A percentile compares a stretch with the other conserved stretches of the same genome.
These are phyloP conservation scores for Harpalus rufipes DNA, from an alignment of 2,888 invertebrate genomes.

Conservation along the genomic window DNA sequence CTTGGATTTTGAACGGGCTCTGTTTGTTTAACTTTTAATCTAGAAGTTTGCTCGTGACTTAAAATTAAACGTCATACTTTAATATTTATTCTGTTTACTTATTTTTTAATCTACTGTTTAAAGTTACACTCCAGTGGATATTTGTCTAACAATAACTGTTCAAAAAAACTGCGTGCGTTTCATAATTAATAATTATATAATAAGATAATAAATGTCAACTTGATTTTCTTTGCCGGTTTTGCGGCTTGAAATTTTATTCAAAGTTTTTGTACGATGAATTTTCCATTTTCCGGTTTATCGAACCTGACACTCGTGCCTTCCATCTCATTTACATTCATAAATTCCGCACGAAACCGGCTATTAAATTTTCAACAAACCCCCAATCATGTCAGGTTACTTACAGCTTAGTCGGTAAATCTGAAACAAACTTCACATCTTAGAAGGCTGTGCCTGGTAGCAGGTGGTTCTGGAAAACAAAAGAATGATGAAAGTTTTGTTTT, in stretches of 20 bases:
- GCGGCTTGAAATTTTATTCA: slow-evolving; percentile 16
- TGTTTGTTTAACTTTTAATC: too few relatives aligned
- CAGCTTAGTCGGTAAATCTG: slow-evolving; percentile 6
- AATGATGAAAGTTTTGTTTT: not conserved
- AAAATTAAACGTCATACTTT: too few relatives aligned
- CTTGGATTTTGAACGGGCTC: too few relatives aligned
- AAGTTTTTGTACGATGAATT: not conserved
- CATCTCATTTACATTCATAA: slow-evolving; percentile 39
- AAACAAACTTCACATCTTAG: slow-evolving; percentile 7
- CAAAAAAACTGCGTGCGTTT: too few relatives aligned
- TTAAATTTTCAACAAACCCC: slow-evolving; percentile 40
- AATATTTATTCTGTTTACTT: too few relatives aligned
- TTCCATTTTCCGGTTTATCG: slow-evolving; percentile 42
- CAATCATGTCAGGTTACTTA: slow-evolving; percentile 23
- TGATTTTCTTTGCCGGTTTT: not conserved
- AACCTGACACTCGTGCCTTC: slow-evolving; percentile 21
- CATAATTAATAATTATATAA: too few relatives aligned
- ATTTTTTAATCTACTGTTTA: too few relatives aligned
- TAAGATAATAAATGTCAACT: not conserved
- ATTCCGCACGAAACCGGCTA: slow-evolving; percentile 20
- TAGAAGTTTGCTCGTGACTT: too few relatives aligned
- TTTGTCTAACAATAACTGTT: too few relatives aligned
- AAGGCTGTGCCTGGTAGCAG: slow-evolving; percentile 8
- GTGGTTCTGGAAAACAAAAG: slow-evolving; percentile 31
- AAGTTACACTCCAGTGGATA: too few relatives aligned